Conservation (phyloP, 53 echinoderm and acorn worm genomes). For the Luidia sarsii region DNA sequence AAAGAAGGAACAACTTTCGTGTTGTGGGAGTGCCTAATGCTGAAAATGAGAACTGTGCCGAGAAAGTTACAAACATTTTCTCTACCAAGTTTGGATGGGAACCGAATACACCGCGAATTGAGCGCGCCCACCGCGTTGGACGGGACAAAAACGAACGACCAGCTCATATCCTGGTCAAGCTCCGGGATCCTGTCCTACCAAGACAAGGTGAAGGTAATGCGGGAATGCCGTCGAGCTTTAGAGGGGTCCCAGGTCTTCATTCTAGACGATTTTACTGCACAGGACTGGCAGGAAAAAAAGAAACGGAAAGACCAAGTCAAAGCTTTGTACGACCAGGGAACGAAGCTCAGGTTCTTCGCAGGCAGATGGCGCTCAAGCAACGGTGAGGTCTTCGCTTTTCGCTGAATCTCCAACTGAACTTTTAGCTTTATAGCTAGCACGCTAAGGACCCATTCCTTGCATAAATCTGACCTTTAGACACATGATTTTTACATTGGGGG, state of each 20-base stretch:
- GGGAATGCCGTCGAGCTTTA: background rate
- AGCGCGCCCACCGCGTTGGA: conserved; percentile 46
- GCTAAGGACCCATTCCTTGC: no score
- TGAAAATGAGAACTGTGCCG: background rate
- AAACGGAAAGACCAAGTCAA: conserved; percentile 7
- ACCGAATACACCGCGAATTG: background rate
- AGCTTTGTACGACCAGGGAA: background rate
- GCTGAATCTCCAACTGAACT: no score
- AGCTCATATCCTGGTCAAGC: conserved; percentile 27
- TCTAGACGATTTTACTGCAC: conserved; percentile 1
- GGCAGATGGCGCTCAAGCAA: conserved; percentile 4
- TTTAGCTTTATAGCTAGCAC: no score
- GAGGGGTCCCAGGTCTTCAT: conserved; percentile 7
- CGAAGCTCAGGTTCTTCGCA: conserved; percentile 16
- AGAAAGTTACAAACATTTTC: background rate
- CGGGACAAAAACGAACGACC: conserved; percentile 14
- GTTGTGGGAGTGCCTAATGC: conserved; percentile 4
- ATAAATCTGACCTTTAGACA: no score
- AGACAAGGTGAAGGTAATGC: conserved; percentile 4
- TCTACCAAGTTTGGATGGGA: conserved; percentile 14
- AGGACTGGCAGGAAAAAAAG: conserved; percentile 4
- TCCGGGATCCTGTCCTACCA: conserved; percentile 1
- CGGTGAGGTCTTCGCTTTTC: background rate
- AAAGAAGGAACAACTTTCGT: background rate
- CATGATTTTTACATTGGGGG: no score